phyloP scores from a whole-genome alignment of 2,113 vertebrate species.

The Odontophorus gujanensis region DNA sequence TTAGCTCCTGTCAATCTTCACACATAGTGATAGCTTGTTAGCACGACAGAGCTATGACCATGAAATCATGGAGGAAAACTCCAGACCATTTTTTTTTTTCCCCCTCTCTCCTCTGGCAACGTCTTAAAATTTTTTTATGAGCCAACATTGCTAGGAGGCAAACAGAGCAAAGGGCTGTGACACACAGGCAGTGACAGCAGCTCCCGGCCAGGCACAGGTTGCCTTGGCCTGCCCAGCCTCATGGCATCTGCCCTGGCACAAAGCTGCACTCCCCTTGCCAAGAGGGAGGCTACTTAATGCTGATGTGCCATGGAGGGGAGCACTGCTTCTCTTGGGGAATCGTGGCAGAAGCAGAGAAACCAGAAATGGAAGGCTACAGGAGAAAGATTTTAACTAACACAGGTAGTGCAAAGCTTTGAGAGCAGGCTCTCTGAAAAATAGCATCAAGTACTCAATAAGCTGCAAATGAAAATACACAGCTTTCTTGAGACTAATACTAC shows the following conservation, averaged over 20 bases:
- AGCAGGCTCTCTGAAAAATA: neutral
- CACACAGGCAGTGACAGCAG: neutral
- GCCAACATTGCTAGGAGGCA: neutral
- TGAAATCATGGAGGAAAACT: neutral
- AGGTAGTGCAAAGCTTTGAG: neutral
- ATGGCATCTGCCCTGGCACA: fast-evolving
- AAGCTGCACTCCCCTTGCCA: neutral
- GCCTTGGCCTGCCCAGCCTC: neutral
- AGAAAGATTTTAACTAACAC: neutral
- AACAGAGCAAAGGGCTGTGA: neutral
- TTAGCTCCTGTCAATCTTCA: neutral
- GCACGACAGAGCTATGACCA: neutral
- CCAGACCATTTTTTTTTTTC: neutral
- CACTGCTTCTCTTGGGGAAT: neutral
- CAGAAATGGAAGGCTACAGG: neutral
- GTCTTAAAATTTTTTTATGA: neutral
- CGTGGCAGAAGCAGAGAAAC: neutral
- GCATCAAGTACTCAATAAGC: neutral
- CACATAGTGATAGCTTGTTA: neutral
- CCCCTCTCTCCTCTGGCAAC: neutral
- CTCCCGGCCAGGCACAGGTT: neutral
- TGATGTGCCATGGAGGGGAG: neutral
- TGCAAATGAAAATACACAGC: neutral
- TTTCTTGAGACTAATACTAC: neutral
- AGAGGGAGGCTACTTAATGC: neutral